phyloP scores from a whole-genome alignment of 92 coral and sea anemone genomes.

The Isaurus tuberculatus region DNA sequence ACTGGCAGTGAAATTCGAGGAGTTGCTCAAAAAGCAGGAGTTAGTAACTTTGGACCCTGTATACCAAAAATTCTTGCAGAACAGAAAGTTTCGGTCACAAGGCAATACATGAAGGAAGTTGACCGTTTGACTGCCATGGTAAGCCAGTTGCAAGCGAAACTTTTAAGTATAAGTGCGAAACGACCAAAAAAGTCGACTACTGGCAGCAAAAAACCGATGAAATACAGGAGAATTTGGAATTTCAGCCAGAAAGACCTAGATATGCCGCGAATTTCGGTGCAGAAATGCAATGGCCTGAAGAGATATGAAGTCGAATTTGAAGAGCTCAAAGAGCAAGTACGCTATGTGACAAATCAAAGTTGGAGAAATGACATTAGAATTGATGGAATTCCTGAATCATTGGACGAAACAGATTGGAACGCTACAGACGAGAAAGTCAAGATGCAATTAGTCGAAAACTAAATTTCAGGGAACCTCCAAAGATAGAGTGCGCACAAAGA shows the following conservation, averaged over 20 bases:
- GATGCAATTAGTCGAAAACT: not conserved
- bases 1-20: slow-evolving; percentile 22
- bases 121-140: slow-evolving; percentile 16
- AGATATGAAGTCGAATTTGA: not conserved
- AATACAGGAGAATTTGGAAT: slow-evolving; percentile 10
- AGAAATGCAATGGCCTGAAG: not conserved
- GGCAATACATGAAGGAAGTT: slow-evolving; percentile 5
- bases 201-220: not conserved
- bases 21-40: slow-evolving; percentile 5
- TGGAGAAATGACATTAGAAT: slow-evolving; percentile 8
- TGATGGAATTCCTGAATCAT: slow-evolving; percentile 33
- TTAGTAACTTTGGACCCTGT: slow-evolving; percentile 3
- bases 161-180: slow-evolving; percentile 5
- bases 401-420: slow-evolving; percentile 24
- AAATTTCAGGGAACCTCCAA: slow-evolving; percentile 17
- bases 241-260: not conserved
- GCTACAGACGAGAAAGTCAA: slow-evolving; percentile 27
- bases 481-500: slow-evolving; percentile 40
- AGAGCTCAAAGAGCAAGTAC: slow-evolving; percentile 1
- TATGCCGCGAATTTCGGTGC: not conserved
- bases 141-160: slow-evolving; percentile 14
- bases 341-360: slow-evolving; percentile 21
- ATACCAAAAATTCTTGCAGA: not conserved
- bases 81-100: not conserved
- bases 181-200: slow-evolving; percentile 1